phyloP scores from a whole-genome alignment of 2,888 invertebrate genomes.

The Erebia aethiops region DNA sequence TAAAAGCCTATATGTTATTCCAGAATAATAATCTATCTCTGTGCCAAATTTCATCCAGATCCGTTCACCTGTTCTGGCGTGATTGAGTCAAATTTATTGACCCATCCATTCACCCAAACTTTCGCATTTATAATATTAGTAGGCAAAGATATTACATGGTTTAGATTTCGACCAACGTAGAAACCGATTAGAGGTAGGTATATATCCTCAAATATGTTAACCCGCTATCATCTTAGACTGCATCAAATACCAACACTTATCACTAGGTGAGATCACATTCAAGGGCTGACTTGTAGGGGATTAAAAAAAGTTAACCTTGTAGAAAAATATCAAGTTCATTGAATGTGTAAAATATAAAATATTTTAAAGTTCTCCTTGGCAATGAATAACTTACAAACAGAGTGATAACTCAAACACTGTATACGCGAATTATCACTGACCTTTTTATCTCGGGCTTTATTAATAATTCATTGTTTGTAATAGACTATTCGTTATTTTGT shows the following conservation, averaged over 20 bases:
- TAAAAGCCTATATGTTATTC: too few species aligned
- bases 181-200: too few species aligned
- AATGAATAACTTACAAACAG: slow-evolving; percentile 6
- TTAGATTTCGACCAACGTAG: too few species aligned
- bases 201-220: too few species aligned
- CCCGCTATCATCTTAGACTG: too few species aligned
- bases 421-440: slow-evolving; percentile 4
- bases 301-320: background rate
- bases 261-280: too few species aligned
- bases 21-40: too few species aligned
- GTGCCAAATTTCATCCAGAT: too few species aligned
- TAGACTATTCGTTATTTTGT: slow-evolving; percentile 4
- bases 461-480: slow-evolving; percentile 13
- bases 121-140: background rate
- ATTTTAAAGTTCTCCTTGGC: slow-evolving; percentile 3
- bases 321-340: background rate
- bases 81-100: background rate
- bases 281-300: too few species aligned
- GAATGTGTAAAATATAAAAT: background rate
- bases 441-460: slow-evolving; percentile 16
- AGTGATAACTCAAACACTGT: background rate
- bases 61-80: too few species aligned
- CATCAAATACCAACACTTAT: too few species aligned
- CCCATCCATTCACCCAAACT: too few species aligned
- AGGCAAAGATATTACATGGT: background rate